Base-by-base conservation (phyloP, 2,113 vertebrate genomes). In the Grus americana region DNA sequence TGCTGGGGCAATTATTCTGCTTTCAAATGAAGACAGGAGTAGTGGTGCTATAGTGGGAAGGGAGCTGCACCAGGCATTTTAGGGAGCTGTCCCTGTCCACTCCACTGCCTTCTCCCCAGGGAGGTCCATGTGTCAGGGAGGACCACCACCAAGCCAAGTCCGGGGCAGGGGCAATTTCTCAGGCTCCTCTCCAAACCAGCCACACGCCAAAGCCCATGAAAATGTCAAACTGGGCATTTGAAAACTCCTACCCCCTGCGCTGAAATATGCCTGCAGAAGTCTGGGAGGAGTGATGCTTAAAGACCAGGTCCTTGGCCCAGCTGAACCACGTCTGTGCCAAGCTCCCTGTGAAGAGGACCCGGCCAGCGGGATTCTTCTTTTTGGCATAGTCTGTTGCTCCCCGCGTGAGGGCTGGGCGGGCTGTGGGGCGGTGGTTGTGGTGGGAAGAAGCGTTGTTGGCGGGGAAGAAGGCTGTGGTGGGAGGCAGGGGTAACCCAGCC, bases 361-460 rank as follows among this genome's bases (percentile, higher is more conserved):
- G 0, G 24, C 17, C 73, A 73, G 21, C 1, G 3, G 40, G 27
- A 36, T 86, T 86, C 27, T 46, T 62, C 42, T 54, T 81, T 82
- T 55, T 2, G 15, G 24, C 1, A 0, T 75, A 12, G 4, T 79
- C n/a, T 46, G 21, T 16, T 63, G 9, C 15, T 79, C 36, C 42
- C 15, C 3, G 1, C 1, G 0, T 8, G n/a, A 80, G n/a, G 13
- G 57, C 1, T 2, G 1, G 3, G 12, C 11, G 26, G 32, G 8
- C 21, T 24, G 12, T 0, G 0, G 29, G 18, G 15, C 0, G 0
- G 18, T 47, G 36, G 17, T 32, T 79, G 32, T 46, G 36, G 42
- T 46, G 11, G 14, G 26, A 7, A 29, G n/a, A 72, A 89, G 34
- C 4, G 40, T 27, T 42, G 40, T 42, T 42, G 40, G 40, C 40